These are phyloP conservation scores for Canis aureus DNA, from an alignment of 2,113 vertebrate species.

Conservation along the genomic window DNA sequence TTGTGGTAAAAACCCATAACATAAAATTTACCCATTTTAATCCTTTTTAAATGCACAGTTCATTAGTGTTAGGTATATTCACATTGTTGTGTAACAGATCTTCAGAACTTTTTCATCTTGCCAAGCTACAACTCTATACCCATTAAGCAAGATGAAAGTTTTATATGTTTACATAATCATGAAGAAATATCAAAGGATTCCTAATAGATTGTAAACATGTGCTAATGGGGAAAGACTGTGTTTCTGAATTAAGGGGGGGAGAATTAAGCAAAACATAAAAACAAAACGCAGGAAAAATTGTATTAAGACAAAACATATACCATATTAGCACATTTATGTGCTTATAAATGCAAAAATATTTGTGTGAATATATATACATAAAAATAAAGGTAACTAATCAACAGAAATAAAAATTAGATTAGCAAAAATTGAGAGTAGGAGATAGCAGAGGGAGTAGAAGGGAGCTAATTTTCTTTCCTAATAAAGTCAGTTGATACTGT, in stretches of 20 bases:
- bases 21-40: conserved; percentile 2
- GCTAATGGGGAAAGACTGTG: neutral
- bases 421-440: conserved; percentile 28
- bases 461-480: conserved; percentile 53
- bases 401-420: conserved; percentile 41
- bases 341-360: neutral
- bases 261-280: neutral
- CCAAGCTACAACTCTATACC: neutral
- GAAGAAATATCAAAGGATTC: neutral
- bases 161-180: conserved; percentile 42
- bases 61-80: neutral
- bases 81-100: neutral
- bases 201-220: neutral
- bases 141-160: neutral
- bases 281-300: neutral
- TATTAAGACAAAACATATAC: neutral
- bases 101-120: conserved; percentile 18
- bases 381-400: conserved; percentile 41
- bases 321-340: conserved; percentile 17
- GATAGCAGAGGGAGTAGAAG: neutral
- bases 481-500: neutral
- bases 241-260: conserved; percentile 13
- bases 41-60: neutral
- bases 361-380: neutral
- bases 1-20: conserved; percentile 37